Evolutionary conservation across 2,888 invertebrate species (phyloP), one percentile per base, ranked within the genome.

Genomic region (Drosophila testacea): DNA sequence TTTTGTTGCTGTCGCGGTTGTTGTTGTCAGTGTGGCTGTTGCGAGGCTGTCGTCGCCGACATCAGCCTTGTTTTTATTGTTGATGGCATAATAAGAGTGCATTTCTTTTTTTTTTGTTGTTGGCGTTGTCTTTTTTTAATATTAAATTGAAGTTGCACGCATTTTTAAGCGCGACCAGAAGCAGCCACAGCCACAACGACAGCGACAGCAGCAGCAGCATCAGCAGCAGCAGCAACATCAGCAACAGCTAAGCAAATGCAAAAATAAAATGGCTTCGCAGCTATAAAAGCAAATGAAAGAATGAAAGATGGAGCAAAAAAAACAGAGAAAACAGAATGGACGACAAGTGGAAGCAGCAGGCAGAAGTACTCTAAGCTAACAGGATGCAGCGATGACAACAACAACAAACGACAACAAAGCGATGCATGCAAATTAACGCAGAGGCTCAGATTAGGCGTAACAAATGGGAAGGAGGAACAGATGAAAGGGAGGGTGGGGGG

Each of bases 81-180:
- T 86, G 77, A 69, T 83, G 81, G 69, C 68, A 86, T 77, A 85
- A 77, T 83, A 80, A 83, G 83, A 86, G 69, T 70, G 75, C 83
- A 86, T 69, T 70, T 22, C 22, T 79, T 84, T 66, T 69, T 55
- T 57, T 69, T 55, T 57, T 6, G 52, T 69, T 50, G 6, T 5
- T 34, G 27, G 16, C 16, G 16, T 16, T 32, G 32, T 10, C 7
- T 16, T 22, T 27, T 46, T 39, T 10, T 16, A 57, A 71, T 77
- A 86, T 88, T 72, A 81, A 83, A 89, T 83, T 86, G 78, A 83
- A 83, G 83, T 86, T 80, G 87, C 66, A 69, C 57, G 77, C 88
- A 86, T 73, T 76, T 70, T 87, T 39, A 68, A 79, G 65, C 65
- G 52, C 61, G 41, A 70, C 70, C 85, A 76, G 61, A 6, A 48